Percentiles rank a stretch among this genome's conserved stretches.
These are phyloP conservation scores for Grus americana DNA, from an alignment of 2,113 vertebrate species.

Conservation along the genomic window DNA sequence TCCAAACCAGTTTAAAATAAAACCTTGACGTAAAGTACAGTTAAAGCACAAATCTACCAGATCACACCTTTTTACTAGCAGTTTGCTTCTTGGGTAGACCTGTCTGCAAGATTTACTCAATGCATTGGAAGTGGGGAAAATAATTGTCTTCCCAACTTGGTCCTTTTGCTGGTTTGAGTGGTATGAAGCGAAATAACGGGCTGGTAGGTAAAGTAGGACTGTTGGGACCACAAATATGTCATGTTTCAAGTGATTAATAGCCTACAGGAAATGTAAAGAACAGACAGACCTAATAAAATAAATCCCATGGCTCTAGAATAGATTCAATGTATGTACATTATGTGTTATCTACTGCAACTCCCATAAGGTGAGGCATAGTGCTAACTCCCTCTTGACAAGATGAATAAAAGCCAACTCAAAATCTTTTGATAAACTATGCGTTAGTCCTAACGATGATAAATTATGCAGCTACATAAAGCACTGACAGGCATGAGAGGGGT, in stretches of 20 bases:
- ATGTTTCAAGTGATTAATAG: not conserved
- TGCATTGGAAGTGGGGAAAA: not conserved
- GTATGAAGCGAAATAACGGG: not conserved
- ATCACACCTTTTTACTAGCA: not conserved
- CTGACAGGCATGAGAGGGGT: not conserved
- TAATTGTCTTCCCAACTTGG: not conserved
- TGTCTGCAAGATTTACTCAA: not conserved
- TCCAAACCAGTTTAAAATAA: not conserved
- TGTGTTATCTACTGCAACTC: not conserved
- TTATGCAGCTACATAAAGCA: not conserved
- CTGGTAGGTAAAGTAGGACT: not conserved
- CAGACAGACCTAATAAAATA: not conserved
- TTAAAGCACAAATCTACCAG: not conserved
- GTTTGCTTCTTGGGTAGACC: not conserved
- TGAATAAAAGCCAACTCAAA: not conserved
- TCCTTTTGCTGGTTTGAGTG: not conserved
- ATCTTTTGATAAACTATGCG: not conserved
- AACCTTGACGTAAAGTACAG: not conserved
- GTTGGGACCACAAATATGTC: not conserved
- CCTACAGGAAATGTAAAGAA: not conserved
- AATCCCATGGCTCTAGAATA: not conserved
- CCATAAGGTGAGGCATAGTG: not conserved
- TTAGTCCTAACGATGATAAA: not conserved
- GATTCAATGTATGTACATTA: not conserved
- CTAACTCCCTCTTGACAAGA: not conserved